Base-by-base conservation (phyloP, 2,113 vertebrate genomes). In the Dolichallabes microphthalmus region DNA sequence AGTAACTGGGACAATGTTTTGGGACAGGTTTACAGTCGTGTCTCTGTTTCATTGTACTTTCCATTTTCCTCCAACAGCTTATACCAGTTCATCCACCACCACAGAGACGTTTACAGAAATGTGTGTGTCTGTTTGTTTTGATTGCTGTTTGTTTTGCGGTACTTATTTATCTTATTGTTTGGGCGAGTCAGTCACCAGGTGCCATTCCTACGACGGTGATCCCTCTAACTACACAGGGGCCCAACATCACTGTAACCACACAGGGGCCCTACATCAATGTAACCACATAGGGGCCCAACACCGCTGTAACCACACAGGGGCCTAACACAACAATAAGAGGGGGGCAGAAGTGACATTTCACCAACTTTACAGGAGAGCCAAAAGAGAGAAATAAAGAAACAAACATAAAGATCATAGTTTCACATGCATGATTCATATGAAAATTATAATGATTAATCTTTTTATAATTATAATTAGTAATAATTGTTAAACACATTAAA, bases 31-130 rank as follows among this genome's bases (percentile, higher is more conserved):
- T 45, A 12, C 32, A 71, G 20, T 45, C 19, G 19, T 8, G 20
- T 73, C 22, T 73, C 15, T 74, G 71, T n/a, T n/a, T 74, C 39
- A 50, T n/a, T 50, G 11, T 14, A 25, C 11, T 13, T 50, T 74
- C 12, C 22, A 2, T 45, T 74, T 73, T 68, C 3, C 10, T 22
- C 20, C 71, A 22, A 13, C 71, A 74, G 71, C 39, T 74, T 6
- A 4, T 50, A 50, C 71, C 71, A 74, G 39, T 50, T 50, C 12
- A 25, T 50, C 39, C 3, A 14, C 35, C 0, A 13, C 39, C 1
- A 14, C 10, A 0, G 0, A 1, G 4, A 74, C 19, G 22, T 13
- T 25, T 3, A 2, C 0, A 10, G 11, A 22, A 6, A 20, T 50
- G 2, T n/a, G 4, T 45, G 19, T 2, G 0, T 50, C 10, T n/a